Conservation (phyloP, 1,140 invertebrate genomes). For the Theocolax elegans region DNA sequence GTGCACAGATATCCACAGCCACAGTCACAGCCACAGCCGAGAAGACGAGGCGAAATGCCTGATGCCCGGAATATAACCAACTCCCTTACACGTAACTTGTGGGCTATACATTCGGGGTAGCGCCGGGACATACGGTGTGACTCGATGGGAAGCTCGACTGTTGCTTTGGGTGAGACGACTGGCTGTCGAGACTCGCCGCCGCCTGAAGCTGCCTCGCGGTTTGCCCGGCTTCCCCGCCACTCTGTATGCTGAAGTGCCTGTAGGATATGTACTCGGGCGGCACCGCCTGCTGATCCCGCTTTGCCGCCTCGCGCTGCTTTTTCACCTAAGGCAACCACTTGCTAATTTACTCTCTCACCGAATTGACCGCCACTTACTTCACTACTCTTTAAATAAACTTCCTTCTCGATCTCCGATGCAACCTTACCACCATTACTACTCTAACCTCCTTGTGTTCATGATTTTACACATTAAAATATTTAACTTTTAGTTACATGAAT, state of each 20-base stretch:
- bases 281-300: conserved; percentile 65
- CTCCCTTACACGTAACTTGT: conserved; percentile 32
- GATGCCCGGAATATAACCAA: too few species aligned
- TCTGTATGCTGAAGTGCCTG: conserved; percentile 70
- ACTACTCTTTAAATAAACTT: too few species aligned
- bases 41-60: too few species aligned
- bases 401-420: too few species aligned
- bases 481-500: too few species aligned
- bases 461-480: too few species aligned
- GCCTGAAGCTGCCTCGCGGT: conserved; percentile 11
- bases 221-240: conserved; percentile 48
- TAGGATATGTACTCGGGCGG: conserved; percentile 81
- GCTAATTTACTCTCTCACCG: not conserved
- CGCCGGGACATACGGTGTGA: conserved; percentile 48
- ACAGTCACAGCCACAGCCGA: too few species aligned
- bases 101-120: conserved; percentile 56
- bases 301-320: conserved; percentile 77
- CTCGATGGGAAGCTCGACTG: conserved; percentile 47
- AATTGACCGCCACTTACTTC: too few species aligned
- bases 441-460: too few species aligned
- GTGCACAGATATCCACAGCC: too few species aligned
- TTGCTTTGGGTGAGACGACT: conserved; percentile 16
- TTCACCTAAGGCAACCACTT: conserved; percentile 70
- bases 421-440: too few species aligned
- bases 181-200: conserved; percentile 14